Percentiles rank a stretch among this genome's conserved stretches.
Conservation (phyloP, 2,797 vertebrate species). For the Smutsia temminckii region DNA sequence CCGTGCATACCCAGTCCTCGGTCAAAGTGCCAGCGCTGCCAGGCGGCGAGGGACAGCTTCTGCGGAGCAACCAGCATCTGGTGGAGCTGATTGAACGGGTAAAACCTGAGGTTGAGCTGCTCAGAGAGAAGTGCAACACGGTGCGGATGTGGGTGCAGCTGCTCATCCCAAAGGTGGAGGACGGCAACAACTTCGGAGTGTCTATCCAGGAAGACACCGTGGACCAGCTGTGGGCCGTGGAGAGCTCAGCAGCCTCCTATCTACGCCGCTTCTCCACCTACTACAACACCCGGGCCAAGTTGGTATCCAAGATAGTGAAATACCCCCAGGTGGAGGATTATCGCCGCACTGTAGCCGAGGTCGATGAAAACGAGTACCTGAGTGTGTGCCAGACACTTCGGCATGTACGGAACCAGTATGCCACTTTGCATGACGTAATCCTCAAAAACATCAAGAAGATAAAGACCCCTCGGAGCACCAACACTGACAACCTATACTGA, state of each 20-base stretch:
- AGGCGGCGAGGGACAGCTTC: not conserved
- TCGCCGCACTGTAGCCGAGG: constrained; percentile 17
- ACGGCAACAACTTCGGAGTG: constrained; percentile 65
- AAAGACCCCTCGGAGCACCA: constrained; percentile 47
- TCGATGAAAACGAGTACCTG: constrained; percentile 53
- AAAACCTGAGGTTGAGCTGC: constrained; percentile 62
- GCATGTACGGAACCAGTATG: constrained; percentile 41
- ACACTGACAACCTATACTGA: constrained; percentile 50
- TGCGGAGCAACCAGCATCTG: constrained; percentile 65
- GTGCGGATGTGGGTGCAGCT: constrained; percentile 66
- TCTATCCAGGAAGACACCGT: constrained; percentile 63
- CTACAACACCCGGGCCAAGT: constrained; percentile 48
- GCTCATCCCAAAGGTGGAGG: constrained; percentile 62
- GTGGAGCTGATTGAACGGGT: constrained; percentile 64
- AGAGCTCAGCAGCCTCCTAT: constrained; percentile 50
- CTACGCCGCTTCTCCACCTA: constrained; percentile 62
- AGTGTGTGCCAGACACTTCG: constrained; percentile 48
- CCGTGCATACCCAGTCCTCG: not conserved
- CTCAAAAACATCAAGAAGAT: constrained; percentile 67
- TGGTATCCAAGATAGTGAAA: constrained; percentile 57
- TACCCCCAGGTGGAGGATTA: constrained; percentile 59
- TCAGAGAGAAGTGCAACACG: constrained; percentile 68
- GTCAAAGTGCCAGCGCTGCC: not conserved
- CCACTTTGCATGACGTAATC: constrained; percentile 57
- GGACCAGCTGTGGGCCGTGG: constrained; percentile 58